These are phyloP conservation scores for Thalassoma bifasciatum DNA, from an alignment of 2,113 vertebrate species.

Conservation along the genomic window DNA sequence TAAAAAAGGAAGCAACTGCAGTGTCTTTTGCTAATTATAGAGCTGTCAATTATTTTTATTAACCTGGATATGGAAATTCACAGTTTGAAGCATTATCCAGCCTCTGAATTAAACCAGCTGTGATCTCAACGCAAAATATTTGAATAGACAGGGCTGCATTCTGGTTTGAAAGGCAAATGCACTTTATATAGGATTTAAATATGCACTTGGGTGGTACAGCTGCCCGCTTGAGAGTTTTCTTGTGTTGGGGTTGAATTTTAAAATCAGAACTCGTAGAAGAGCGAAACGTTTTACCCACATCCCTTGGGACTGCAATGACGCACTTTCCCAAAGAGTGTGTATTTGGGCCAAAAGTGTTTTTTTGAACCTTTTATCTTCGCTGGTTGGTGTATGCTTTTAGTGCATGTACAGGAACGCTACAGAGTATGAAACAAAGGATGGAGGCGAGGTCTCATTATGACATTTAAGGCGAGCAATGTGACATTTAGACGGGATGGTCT, in stretches of 20 bases:
- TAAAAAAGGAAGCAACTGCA: conserved; percentile 38
- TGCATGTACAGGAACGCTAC: conserved; percentile 10
- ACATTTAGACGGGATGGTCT: conserved; percentile 15
- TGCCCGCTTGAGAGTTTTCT: conserved; percentile 31
- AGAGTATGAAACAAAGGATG: neutral
- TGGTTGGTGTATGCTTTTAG: conserved; percentile 18
- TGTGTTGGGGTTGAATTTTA: conserved; percentile 40
- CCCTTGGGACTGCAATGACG: conserved; percentile 29
- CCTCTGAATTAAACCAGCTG: conserved; percentile 22
- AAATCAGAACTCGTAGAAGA: conserved; percentile 21
- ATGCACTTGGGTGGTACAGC: conserved; percentile 48
- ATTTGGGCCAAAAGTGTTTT: conserved; percentile 41
- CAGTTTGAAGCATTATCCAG: conserved; percentile 20
- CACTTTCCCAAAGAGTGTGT: conserved; percentile 35
- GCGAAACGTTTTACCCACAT: conserved; percentile 16
- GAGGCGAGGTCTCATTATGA: conserved; percentile 10
- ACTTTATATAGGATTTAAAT: conserved; percentile 51
- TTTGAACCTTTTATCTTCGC: conserved; percentile 32
- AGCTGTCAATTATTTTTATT: conserved; percentile 49
- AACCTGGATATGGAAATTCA: conserved; percentile 42
- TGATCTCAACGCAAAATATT: conserved; percentile 49
- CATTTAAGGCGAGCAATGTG: neutral
- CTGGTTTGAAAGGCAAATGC: conserved; percentile 68
- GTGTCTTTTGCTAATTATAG: conserved; percentile 61
- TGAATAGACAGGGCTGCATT: conserved; percentile 43